These are phyloP conservation scores for Crioceris asparagi DNA, from an alignment of 2,888 invertebrate genomes.

Conservation along the genomic window DNA sequence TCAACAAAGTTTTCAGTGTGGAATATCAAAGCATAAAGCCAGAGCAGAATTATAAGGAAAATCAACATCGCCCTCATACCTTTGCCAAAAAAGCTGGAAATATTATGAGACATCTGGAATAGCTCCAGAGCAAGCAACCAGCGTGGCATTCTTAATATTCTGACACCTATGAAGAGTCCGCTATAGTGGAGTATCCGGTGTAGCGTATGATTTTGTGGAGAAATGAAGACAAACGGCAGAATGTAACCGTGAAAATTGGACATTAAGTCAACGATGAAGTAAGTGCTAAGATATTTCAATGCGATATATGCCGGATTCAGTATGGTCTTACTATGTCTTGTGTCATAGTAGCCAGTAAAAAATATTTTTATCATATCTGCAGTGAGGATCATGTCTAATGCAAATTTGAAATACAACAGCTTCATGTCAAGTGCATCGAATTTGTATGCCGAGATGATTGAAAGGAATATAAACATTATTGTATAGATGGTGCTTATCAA, in stretches of 20 bases:
- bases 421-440: neutral
- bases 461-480: neutral
- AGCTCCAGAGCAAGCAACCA: neutral
- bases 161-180: neutral
- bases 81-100: too few relatives aligned
- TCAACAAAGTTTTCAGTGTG: too few relatives aligned
- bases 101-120: neutral
- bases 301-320: neutral
- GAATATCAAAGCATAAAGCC: too few relatives aligned
- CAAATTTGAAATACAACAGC: neutral
- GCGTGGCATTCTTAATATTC: neutral
- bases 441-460: neutral
- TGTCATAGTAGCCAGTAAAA: slow-evolving; percentile 3
- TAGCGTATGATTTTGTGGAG: neutral
- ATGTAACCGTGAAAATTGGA: neutral
- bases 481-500: neutral
- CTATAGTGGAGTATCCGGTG: neutral
- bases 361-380: neutral
- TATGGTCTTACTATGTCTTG: neutral
- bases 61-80: too few relatives aligned
- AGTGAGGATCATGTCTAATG: neutral
- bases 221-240: neutral
- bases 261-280: neutral
- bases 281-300: neutral
- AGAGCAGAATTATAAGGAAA: too few relatives aligned